Conservation (phyloP, 53 echinoderm and acorn worm species). For the Henricia sp. region DNA sequence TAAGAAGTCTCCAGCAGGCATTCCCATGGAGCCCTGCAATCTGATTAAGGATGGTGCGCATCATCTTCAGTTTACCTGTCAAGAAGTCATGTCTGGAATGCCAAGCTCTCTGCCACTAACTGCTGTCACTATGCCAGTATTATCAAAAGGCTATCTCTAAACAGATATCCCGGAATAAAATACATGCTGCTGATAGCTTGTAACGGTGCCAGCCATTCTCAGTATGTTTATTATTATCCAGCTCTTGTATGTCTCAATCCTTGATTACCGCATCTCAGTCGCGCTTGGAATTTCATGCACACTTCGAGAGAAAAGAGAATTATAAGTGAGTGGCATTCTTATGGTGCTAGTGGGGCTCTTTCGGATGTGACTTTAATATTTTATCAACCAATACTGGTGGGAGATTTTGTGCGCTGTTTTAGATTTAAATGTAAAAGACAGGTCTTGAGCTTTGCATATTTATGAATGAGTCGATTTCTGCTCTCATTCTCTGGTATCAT, state of each 20-base stretch:
- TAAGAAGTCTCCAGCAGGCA: constrained; percentile 38
- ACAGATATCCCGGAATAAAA: constrained; percentile 19
- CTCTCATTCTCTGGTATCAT: too few species aligned
- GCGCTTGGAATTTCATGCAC: constrained; percentile 43
- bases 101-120: constrained; percentile 28
- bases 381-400: too few species aligned
- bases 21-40: background rate
- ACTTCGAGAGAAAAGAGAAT: constrained; percentile 28
- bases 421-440: too few species aligned
- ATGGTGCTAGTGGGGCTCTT: too few species aligned
- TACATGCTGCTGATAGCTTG: constrained; percentile 10
- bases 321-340: too few species aligned
- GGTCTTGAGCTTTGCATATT: too few species aligned
- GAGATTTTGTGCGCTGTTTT: too few species aligned
- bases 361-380: too few species aligned
- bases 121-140: constrained; percentile 15
- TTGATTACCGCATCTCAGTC: constrained; percentile 42
- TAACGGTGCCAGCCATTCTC: background rate
- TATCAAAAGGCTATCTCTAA: constrained; percentile 39
- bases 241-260: background rate
- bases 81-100: constrained; percentile 29
- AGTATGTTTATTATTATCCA: background rate
- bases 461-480: too few species aligned
- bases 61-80: constrained; percentile 57
- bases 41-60: background rate